Base-by-base conservation (phyloP, 2,888 invertebrate genomes). In the Andrena marginata region DNA sequence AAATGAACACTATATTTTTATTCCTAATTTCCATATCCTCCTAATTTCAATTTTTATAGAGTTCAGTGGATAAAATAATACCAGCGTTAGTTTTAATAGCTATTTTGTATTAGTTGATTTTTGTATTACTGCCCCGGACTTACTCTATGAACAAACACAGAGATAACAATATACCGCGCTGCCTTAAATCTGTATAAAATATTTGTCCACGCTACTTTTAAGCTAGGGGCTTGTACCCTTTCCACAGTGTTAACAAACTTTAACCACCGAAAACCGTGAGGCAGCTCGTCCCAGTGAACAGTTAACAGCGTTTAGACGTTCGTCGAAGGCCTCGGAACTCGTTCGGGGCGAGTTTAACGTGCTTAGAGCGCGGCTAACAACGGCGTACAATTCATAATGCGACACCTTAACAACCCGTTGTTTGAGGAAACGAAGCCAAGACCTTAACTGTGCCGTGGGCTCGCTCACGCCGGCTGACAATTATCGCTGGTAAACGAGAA, bases 391-490 rank as follows among this genome's bases (percentile, higher is more conserved):
- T 56, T 56, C 26, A 56, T 56, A 56, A 20, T 56, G 26, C 26
- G 16, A 8, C 64, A 42, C 20, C 20, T 23, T 42, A 42, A 63
- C 29, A 48, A 42, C 42, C 23, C 23, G 64, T n/a, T 56, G 56
- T 56, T 56, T 26, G 10, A 20, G 20, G 56, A 26, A 56, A 56
- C 56, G 56, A 23, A 56, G 26, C 56, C 23, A 13, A 56, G 10
- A 56, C 23, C 56, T 23, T 56, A 56, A 62, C 60, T n/a, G 35
- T 59, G 54, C 35, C 51, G 51, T 20, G 29, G 42, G 35, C 59
- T 69, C 35, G 35, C 59, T 69, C 42, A 26, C 69, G 20, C 42
- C 33, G 31, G 63, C 23, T 33, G 51, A 72, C 49, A 72, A 72
- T 72, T 72, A 71, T 71, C 71, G 72, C 51, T 4, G 23, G 23